Evolutionary conservation across 2,797 vertebrate genomes (phyloP).

Genomic region (Austrolebias charrua): DNA sequence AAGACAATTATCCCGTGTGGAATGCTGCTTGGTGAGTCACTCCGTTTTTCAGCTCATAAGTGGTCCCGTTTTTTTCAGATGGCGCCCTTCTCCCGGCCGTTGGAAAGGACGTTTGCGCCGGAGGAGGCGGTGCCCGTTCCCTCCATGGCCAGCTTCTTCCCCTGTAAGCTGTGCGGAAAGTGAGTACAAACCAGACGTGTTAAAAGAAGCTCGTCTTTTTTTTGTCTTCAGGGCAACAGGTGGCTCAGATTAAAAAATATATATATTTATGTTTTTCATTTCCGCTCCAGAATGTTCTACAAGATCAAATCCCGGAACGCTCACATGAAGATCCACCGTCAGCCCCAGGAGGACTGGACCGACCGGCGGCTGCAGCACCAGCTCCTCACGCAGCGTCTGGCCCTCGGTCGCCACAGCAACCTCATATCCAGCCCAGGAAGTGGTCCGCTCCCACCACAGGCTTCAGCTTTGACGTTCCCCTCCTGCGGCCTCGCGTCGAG

Average conservation of each 20-base stretch:
- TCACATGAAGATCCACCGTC: conserved; percentile 86
- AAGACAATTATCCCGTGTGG: conserved; percentile 20
- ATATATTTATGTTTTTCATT: conserved; percentile 1
- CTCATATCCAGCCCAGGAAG: conserved; percentile 47
- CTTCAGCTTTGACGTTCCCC: conserved; percentile 55
- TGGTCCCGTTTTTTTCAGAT: conserved; percentile 56
- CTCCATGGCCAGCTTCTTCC: conserved; percentile 75
- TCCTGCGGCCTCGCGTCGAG: conserved; percentile 32
- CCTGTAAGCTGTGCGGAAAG: conserved; percentile 86
- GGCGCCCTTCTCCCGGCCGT: conserved; percentile 52
- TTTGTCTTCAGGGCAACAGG: conserved; percentile 39
- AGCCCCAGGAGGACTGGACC: conserved; percentile 81
- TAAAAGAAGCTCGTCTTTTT: not conserved
- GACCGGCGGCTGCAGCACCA: conserved; percentile 72
- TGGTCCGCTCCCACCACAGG: conserved; percentile 58
- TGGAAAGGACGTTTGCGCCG: conserved; percentile 48
- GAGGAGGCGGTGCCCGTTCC: conserved; percentile 64
- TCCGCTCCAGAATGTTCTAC: conserved; percentile 79
- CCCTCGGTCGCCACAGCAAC: conserved; percentile 57
- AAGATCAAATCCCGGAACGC: conserved; percentile 86
- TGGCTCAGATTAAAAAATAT: conserved; percentile 46
- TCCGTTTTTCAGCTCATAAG: conserved; percentile 14
- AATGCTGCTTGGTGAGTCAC: conserved; percentile 29
- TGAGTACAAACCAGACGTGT: conserved; percentile 54
- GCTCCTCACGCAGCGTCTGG: conserved; percentile 65